phyloP scores from a whole-genome alignment of 2,797 vertebrate species.

The Thamnophis elegans region DNA sequence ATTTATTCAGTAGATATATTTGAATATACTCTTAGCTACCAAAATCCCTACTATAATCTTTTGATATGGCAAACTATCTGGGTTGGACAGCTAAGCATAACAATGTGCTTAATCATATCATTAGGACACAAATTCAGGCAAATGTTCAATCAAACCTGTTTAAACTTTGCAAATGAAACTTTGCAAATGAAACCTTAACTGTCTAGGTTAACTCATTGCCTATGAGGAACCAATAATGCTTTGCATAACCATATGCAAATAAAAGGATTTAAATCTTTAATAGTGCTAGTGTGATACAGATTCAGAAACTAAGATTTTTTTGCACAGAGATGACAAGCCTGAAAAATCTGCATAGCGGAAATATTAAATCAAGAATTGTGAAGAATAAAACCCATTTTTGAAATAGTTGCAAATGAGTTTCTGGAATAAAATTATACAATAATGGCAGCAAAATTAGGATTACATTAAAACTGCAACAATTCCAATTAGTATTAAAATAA shows the following conservation, averaged over 20 bases:
- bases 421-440: slow-evolving; percentile 11
- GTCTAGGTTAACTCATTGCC: too few relatives aligned
- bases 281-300: not conserved
- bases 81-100: not conserved
- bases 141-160: not conserved
- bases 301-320: not conserved
- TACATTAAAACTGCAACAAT: not conserved
- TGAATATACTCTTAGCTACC: not conserved
- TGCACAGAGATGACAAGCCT: not conserved
- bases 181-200: not conserved
- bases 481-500: not conserved
- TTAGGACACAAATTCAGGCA: not conserved
- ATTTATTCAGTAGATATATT: not conserved
- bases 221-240: not conserved
- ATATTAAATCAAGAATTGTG: not conserved
- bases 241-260: not conserved
- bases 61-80: not conserved
- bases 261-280: not conserved
- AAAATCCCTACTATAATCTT: not conserved
- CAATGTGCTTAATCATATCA: not conserved
- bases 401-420: slow-evolving; percentile 10
- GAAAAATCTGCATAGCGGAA: not conserved
- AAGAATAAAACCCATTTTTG: slow-evolving; percentile 16
- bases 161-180: too few relatives aligned
- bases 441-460: not conserved